Conservation (phyloP, 1,140 invertebrate species). For the Berghia stephanieae region DNA sequence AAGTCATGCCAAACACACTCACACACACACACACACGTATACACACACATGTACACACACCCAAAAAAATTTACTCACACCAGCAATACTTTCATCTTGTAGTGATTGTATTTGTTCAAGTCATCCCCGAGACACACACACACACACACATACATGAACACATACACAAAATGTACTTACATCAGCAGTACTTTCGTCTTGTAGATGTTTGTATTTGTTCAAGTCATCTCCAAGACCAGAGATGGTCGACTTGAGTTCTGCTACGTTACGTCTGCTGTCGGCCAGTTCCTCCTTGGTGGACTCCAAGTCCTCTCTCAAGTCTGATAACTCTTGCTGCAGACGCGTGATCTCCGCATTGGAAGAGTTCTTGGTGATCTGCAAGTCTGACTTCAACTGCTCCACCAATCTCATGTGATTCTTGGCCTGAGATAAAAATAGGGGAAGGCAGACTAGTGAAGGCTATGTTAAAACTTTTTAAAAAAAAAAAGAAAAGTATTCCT, state of each 20-base stretch:
- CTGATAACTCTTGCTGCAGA: slow-evolving; percentile 55
- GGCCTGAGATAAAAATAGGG: slow-evolving; percentile 39
- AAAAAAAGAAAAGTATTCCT: no score
- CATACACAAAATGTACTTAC: slow-evolving; percentile 35
- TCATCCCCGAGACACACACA: neutral
- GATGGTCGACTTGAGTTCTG: slow-evolving; percentile 50
- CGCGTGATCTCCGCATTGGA: slow-evolving; percentile 56
- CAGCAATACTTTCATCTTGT: no score
- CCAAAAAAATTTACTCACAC: neutral
- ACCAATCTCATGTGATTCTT: slow-evolving; percentile 61
- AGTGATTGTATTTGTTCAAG: neutral
- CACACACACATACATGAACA: neutral
- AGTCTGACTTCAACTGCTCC: slow-evolving; percentile 61
- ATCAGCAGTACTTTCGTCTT: slow-evolving; percentile 52
- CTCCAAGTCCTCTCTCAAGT: slow-evolving; percentile 45
- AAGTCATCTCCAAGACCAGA: slow-evolving; percentile 53
- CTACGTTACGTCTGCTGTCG: slow-evolving; percentile 44
- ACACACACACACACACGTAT: neutral
- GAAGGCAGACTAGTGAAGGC: no score
- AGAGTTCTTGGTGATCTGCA: slow-evolving; percentile 49
- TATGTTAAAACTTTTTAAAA: no score
- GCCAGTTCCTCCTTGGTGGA: slow-evolving; percentile 43
- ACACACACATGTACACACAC: neutral
- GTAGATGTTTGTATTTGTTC: slow-evolving; percentile 47
- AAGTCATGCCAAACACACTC: slow-evolving; percentile 43